Evolutionary conservation across 2,888 invertebrate species (phyloP).

Genomic region (Anaspis maculata): DNA sequence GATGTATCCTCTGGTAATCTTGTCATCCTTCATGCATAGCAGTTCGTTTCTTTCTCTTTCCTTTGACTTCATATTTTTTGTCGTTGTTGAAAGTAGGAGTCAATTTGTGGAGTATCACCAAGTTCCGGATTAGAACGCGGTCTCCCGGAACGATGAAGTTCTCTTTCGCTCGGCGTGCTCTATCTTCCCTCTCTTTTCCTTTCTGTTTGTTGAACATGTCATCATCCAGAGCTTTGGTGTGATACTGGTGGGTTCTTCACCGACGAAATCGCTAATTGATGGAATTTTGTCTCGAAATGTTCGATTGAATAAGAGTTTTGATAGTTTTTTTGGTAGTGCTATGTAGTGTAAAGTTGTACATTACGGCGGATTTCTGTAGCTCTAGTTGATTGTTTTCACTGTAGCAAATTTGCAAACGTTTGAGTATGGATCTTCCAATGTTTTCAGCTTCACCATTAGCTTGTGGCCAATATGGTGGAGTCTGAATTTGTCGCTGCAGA

Average conservation of each 20-base stretch:
- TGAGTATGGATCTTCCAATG: conserved; percentile 22
- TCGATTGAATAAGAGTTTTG: conserved; percentile 15
- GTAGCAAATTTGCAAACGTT: conserved; percentile 15
- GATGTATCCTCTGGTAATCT: conserved; percentile 8
- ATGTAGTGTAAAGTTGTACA: conserved; percentile 22
- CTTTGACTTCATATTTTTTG: too few species aligned
- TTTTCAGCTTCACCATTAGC: conserved; percentile 27
- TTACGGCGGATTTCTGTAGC: conserved; percentile 17
- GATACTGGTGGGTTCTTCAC: conserved; percentile 4
- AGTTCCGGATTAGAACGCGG: conserved; percentile 2
- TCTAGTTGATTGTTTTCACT: conserved; percentile 12
- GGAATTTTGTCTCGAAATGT: conserved; percentile 22
- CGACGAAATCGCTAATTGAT: conserved; percentile 10
- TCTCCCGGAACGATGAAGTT: conserved; percentile 5
- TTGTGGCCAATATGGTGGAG: conserved; percentile 17
- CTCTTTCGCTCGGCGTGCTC: conserved; percentile 13
- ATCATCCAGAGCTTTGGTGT: conserved; percentile 17
- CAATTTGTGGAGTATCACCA: conserved; percentile 10
- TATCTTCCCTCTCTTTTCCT: conserved; percentile 20
- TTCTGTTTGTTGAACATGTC: conserved; percentile 20
- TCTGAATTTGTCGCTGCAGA: conserved; percentile 10
- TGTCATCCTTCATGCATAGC: conserved; percentile 5
- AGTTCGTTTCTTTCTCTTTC: too few species aligned
- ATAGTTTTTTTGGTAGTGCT: conserved; percentile 21
- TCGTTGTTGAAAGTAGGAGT: conserved; percentile 1